Base-by-base conservation (phyloP, 2,113 vertebrate species). In the Nibea coibor region DNA sequence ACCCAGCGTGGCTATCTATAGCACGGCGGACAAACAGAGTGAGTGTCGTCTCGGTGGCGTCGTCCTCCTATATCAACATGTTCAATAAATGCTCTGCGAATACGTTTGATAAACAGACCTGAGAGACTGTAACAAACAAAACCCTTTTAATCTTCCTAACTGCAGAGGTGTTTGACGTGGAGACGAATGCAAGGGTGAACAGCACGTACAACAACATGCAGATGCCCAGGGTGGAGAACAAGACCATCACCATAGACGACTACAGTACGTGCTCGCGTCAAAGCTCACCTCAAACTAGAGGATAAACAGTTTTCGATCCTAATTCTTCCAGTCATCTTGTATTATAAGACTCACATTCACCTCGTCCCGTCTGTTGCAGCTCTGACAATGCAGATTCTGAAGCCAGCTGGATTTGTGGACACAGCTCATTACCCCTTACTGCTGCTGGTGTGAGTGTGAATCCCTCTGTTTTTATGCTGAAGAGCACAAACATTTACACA, bases 351-450 rank as follows among this genome's bases (percentile, higher is more conserved):
- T 16, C 20, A 6, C 12, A 2, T 17, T 77, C n/a, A 73, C 48
- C 5, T 0, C 43, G 14, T 62, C 54, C 24, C 71, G 0, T 86
- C n/a, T 86, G 63, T 89, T 86, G 1, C 56, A 99, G 98, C 87
- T 75, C 93, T 99, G 86, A 96, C 95, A 0, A 92, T 98, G 94
- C 96, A 99, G 95, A 96, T 99, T 82, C 92, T 98, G 84, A 99
- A 97, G 91, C 98, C 98, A 0, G 97, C 97, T 0, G 96, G 93
- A 19, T 99, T 99, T 80, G 69, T 91, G 0, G 95, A 97, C 1
- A 96, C 96, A 0, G 57, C 93, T 0, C 96, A 97, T 90, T 99
- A 99, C 86, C 98, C 98, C 1, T 82, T 99, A 89, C 95, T 99
- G 59, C 94, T 99, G 82, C 90, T 99, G 17, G 97, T 99, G 98